Conservation (phyloP, 2,113 vertebrate species). For the Dipodomys merriami region DNA sequence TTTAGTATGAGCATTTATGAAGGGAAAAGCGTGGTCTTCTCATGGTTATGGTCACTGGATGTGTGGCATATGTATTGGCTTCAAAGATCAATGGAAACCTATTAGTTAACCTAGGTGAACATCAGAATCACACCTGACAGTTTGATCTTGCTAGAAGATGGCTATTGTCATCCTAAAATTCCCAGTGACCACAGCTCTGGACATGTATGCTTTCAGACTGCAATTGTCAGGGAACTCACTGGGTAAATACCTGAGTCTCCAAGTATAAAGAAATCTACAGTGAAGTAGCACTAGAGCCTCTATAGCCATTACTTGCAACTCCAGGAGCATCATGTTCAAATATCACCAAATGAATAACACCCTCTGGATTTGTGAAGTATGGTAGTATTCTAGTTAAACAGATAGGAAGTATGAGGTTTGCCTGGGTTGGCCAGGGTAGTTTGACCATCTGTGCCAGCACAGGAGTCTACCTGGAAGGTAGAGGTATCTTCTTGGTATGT, state of each 20-base stretch:
- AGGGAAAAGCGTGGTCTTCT: not conserved
- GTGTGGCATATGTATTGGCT: not conserved
- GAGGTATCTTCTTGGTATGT: not conserved
- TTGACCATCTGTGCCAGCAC: not conserved
- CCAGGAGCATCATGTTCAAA: not conserved
- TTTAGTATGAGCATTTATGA: conserved; percentile 13
- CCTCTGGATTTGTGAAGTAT: not conserved
- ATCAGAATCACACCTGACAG: not conserved
- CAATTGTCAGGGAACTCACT: not conserved
- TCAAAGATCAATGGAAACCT: not conserved
- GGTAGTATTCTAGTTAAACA: conserved; percentile 8
- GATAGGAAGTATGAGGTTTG: not conserved
- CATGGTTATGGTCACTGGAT: not conserved
- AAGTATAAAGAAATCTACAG: not conserved
- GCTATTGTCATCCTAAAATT: not conserved
- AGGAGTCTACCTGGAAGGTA: not conserved
- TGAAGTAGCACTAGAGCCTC: not conserved
- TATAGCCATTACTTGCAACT: not conserved
- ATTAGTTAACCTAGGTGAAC: conserved; percentile 4
- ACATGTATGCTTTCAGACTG: not conserved
- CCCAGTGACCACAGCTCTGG: not conserved
- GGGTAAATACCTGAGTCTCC: not conserved
- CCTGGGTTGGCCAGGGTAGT: not conserved
- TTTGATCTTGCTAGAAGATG: not conserved
- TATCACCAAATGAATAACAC: not conserved